Percentiles rank a stretch among this genome's conserved stretches.
These are phyloP conservation scores for Dendrocopos noguchii DNA, from an alignment of 2,113 vertebrate genomes.

Conservation along the genomic window DNA sequence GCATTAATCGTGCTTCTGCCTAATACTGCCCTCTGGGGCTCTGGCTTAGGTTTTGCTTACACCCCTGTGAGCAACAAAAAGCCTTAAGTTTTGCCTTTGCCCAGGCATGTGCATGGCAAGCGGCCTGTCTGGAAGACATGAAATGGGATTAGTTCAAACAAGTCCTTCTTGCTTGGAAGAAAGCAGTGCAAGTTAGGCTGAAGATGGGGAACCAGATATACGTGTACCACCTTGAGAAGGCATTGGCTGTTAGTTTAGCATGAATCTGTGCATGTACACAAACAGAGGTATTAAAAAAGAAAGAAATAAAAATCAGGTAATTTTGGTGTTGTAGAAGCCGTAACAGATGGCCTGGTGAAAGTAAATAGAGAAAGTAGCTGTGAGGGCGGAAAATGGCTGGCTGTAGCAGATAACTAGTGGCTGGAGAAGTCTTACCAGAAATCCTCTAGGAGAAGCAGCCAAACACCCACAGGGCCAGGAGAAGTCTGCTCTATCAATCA, in stretches of 20 bases:
- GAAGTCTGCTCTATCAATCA: slow-evolving; percentile 8
- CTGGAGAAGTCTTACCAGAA: slow-evolving; percentile 49
- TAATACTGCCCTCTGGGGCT: slow-evolving; percentile 35
- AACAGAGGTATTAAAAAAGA: neutral
- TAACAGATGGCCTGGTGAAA: neutral
- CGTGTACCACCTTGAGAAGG: neutral
- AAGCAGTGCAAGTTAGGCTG: neutral
- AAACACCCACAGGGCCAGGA: slow-evolving; percentile 8
- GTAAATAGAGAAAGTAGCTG: slow-evolving; percentile 36
- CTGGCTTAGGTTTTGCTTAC: slow-evolving; percentile 1
- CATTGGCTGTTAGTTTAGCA: neutral
- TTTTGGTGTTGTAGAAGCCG: neutral
- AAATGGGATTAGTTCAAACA: slow-evolving; percentile 36
- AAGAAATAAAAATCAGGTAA: neutral
- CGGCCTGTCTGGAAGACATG: slow-evolving; percentile 4
- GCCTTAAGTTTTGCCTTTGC: slow-evolving; percentile 33
- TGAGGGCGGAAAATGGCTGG: slow-evolving; percentile 39
- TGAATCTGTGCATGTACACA: neutral
- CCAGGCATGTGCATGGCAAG: slow-evolving; percentile 24
- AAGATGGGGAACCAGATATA: neutral
- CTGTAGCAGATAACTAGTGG: slow-evolving; percentile 64
- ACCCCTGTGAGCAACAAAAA: neutral
- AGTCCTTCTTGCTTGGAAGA: neutral
- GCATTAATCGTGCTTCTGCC: neutral
- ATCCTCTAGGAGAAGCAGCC: slow-evolving; percentile 49